Conservation (phyloP, 2,797 vertebrate species). For the Coracias cyanogaster region DNA sequence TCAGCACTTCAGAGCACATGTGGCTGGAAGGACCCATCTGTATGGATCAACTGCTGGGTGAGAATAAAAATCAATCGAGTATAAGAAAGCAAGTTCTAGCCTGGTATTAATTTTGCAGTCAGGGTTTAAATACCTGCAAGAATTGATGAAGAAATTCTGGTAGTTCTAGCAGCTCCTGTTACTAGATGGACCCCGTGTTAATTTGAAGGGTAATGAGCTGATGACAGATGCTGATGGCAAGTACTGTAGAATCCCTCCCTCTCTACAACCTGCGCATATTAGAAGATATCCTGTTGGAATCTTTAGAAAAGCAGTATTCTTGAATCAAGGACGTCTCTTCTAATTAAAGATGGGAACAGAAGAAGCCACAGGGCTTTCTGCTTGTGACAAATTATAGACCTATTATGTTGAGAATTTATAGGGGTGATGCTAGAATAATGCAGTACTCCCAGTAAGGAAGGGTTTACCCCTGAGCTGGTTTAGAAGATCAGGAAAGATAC, state of each 20-base stretch:
- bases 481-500: background rate
- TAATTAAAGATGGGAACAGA: conserved; percentile 1
- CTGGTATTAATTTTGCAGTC: background rate
- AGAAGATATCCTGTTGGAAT: background rate
- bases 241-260: background rate
- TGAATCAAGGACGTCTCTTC: background rate
- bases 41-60: background rate
- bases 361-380: conserved; percentile 10
- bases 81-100: background rate
- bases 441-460: background rate
- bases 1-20: background rate
- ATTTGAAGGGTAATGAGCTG: background rate
- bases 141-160: background rate
- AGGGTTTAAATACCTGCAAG: background rate
- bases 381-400: background rate
- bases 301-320: background rate
- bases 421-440: background rate
- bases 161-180: background rate
- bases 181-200: background rate
- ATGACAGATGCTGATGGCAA: background rate
- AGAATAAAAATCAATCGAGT: background rate
- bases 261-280: background rate
- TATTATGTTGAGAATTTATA: background rate
- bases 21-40: background rate
- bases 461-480: background rate